Base-by-base conservation (phyloP, 2,113 vertebrate species). In the Vimba vimba region DNA sequence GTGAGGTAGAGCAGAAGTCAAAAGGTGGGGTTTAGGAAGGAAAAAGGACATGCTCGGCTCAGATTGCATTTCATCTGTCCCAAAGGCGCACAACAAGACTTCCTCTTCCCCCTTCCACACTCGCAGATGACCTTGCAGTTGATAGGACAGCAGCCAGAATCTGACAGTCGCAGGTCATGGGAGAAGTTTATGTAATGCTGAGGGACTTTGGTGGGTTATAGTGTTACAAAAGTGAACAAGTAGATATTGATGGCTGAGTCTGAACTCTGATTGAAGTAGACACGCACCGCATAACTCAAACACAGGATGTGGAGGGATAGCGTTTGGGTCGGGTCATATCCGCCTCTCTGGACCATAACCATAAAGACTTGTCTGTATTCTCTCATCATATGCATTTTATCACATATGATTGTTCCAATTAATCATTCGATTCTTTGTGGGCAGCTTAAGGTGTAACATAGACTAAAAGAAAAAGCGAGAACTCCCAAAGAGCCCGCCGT, bases 71-170 rank as follows among this genome's bases (percentile, higher is more conserved):
- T 83, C 82, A 83, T 73, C 47, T 71, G 30, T 83, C 82, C 68
- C 68, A 59, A 19, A 83, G 68, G 66, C n/a, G 5, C 23, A 73
- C 47, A 71, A 55, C 8, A 33, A 71, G 50, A 83, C 82, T 83
- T 83, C 82, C 68, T 83, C 82, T 83, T 21, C 25, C 64, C 80
- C 27, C 30, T n/a, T 83, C 50, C 52, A 83, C 47, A 19, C 82
- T 50, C 43, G 27, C 66, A 83, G 66, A 83, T 83, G 82, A 83
- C 82, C 82, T 83, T 83, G 68, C 23, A 74, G 50, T 83, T 83
- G 66, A 83, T 73, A 82, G 80, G 68, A 73, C 50, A 83, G 82
- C 82, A 73, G 66, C 13, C 82, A 74, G 30, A 83, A 43, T 74
- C 66, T 69, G 19, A 82, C 80, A 82, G 43, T 27, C 43, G 47